Conservation (phyloP, 1,140 invertebrate species). For the Drosophila eugracilis region DNA sequence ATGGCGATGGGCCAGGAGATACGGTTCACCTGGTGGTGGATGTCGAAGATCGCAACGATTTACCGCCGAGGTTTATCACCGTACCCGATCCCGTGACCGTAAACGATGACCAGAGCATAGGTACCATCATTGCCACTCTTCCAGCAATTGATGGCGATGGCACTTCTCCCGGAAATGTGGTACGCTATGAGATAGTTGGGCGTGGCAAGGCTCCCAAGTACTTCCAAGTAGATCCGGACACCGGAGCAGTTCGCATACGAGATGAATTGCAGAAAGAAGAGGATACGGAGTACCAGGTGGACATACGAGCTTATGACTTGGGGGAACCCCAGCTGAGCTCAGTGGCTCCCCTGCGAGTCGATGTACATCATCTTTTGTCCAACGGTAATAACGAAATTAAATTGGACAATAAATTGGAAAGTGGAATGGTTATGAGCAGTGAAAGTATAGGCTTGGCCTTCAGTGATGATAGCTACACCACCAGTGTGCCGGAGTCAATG, state of each 20-base stretch:
- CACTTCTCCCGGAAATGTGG: conserved; percentile 92
- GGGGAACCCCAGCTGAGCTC: conserved; percentile 93
- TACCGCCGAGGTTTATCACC: conserved; percentile 93
- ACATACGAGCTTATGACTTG: conserved; percentile 94
- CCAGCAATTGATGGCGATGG: conserved; percentile 93
- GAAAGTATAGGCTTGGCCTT: conserved; percentile 92
- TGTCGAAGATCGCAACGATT: conserved; percentile 93
- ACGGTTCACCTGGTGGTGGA: conserved; percentile 91
- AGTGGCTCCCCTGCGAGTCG: conserved; percentile 91
- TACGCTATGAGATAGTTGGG: conserved; percentile 92
- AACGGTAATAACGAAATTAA: conserved; percentile 82
- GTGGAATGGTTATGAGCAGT: conserved; percentile 82
- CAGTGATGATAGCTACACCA: conserved; percentile 92
- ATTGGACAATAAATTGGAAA: conserved; percentile 50
- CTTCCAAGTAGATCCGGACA: conserved; percentile 94
- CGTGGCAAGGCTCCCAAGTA: conserved; percentile 92
- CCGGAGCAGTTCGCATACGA: conserved; percentile 90
- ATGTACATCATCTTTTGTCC: conserved; percentile 90
- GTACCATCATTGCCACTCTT: conserved; percentile 91
- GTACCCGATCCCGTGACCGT: conserved; percentile 92
- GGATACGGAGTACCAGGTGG: conserved; percentile 93
- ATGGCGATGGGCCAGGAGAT: conserved; percentile 88
- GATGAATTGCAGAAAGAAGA: conserved; percentile 94
- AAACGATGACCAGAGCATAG: conserved; percentile 92
- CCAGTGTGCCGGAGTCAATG: conserved; percentile 90